A percentile compares a stretch with the other conserved stretches of the same genome.
phyloP scores from a whole-genome alignment of 2,797 vertebrate species.

The Eospalax fontanierii region DNA sequence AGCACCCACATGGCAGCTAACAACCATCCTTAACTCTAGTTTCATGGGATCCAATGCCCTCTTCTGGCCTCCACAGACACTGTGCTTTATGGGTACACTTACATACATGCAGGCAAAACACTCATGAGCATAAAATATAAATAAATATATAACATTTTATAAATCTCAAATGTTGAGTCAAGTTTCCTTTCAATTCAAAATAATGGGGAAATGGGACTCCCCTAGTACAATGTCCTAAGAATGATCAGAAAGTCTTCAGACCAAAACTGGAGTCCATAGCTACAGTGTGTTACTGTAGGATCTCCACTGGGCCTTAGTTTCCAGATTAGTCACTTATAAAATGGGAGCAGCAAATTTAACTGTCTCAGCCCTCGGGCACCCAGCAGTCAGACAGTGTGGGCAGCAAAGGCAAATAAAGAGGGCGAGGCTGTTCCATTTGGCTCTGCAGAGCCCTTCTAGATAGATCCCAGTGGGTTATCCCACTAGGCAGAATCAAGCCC shows the following conservation, averaged over 20 bases:
- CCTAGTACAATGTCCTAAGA: background rate
- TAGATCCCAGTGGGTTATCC: background rate
- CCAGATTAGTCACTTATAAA: background rate
- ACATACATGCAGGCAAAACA: too few species aligned
- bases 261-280: background rate
- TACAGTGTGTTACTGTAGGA: background rate
- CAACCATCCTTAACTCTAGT: too few species aligned
- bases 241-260: background rate
- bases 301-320: background rate
- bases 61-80: too few species aligned
- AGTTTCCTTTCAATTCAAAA: constrained; percentile 49
- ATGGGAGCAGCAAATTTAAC: background rate
- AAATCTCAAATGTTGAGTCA: background rate
- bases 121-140: too few species aligned
- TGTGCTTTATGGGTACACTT: too few species aligned
- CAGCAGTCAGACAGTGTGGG: background rate
- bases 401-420: background rate
- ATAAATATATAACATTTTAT: background rate
- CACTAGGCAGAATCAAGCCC: background rate
- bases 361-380: background rate
- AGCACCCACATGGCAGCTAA: too few species aligned
- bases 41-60: too few species aligned
- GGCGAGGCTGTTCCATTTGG: background rate
- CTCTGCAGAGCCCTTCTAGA: background rate
- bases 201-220: background rate